Conservation (phyloP, 2,113 vertebrate genomes). For the Suncus etruscus region DNA sequence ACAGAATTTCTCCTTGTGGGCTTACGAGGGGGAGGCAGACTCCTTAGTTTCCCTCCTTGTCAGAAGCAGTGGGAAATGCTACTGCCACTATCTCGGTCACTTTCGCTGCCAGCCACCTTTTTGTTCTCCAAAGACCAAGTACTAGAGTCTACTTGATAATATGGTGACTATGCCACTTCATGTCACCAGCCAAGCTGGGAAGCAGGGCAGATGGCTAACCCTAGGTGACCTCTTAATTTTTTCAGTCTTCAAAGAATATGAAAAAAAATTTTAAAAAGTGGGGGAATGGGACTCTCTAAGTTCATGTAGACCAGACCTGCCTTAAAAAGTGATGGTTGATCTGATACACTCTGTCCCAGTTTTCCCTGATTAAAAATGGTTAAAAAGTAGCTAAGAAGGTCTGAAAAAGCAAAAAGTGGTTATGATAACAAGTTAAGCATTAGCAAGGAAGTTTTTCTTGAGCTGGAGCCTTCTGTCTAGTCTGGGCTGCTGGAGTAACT, state of each 20-base stretch:
- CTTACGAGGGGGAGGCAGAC: background rate
- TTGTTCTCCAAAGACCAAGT: background rate
- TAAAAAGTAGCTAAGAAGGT: constrained; percentile 78
- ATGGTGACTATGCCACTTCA: too few species aligned
- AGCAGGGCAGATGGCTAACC: background rate
- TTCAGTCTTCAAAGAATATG: constrained; percentile 49
- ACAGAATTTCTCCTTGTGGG: constrained; percentile 27
- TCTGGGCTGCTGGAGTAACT: background rate
- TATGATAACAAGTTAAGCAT: constrained; percentile 73
- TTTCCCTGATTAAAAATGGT: constrained; percentile 68
- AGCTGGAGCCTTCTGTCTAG: background rate
- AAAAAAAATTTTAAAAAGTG: background rate
- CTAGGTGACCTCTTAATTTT: constrained; percentile 65
- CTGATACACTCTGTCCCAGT: background rate
- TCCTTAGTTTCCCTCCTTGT: background rate
- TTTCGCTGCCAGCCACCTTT: background rate
- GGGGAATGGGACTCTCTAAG: background rate
- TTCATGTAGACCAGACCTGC: background rate
- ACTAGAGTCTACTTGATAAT: too few species aligned
- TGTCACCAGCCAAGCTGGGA: background rate
- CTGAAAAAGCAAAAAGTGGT: constrained; percentile 63
- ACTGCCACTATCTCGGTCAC: constrained; percentile 36
- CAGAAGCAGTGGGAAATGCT: constrained; percentile 15
- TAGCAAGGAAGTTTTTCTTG: constrained; percentile 60
- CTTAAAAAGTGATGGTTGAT: background rate